Conservation (phyloP, 2,113 vertebrate genomes). For the Hassar affinis region DNA sequence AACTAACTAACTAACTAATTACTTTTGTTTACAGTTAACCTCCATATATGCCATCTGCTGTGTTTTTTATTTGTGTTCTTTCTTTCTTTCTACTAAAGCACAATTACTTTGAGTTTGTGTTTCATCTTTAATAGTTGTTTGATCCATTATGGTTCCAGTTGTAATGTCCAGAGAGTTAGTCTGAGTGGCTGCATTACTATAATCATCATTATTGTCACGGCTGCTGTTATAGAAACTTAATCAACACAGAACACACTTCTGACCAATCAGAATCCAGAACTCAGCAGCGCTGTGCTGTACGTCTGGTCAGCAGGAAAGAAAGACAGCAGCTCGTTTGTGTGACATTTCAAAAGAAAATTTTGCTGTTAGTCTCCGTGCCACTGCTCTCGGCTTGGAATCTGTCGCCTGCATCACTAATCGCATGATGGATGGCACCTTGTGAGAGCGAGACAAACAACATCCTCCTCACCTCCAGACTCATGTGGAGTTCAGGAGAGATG, state of each 20-base stretch:
- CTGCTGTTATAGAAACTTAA: neutral
- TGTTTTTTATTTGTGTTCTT: no score
- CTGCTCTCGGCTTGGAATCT: conserved; percentile 43
- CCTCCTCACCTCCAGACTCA: conserved; percentile 44
- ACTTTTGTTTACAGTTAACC: no score
- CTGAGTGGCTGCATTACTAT: neutral
- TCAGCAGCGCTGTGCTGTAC: neutral
- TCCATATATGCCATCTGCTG: no score
- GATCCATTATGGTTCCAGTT: no score
- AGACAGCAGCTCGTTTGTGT: conserved; percentile 17
- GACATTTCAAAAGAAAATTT: conserved; percentile 1
- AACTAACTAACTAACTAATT: no score
- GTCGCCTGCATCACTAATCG: conserved; percentile 54
- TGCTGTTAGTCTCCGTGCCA: conserved; percentile 38
- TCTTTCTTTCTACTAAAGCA: no score
- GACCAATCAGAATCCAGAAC: neutral
- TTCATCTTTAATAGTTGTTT: neutral
- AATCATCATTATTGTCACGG: neutral
- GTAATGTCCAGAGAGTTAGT: neutral
- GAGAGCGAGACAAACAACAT: conserved; percentile 49
- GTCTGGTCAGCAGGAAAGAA: neutral
- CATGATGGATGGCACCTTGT: conserved; percentile 57
- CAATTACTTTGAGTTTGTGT: neutral
- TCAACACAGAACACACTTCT: neutral
- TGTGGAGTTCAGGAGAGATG: conserved; percentile 46